Evolutionary conservation across 2,888 invertebrate species (phyloP).

Genomic region (Diarsia brunnea): DNA sequence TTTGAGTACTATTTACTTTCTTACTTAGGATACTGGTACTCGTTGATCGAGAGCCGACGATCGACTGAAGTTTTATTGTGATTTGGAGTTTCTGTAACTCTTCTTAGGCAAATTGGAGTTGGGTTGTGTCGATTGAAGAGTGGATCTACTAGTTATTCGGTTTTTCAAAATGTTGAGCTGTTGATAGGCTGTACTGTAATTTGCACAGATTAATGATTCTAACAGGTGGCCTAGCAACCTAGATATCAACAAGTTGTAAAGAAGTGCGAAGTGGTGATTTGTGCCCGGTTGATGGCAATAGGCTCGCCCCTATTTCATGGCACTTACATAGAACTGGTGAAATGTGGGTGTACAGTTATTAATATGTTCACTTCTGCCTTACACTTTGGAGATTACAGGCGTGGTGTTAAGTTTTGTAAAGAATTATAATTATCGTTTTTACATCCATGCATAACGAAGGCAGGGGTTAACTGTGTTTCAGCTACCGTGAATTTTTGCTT

Average conservation of each 20-base stretch:
- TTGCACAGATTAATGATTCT: background rate
- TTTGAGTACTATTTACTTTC: conserved; percentile 42
- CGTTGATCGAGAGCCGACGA: conserved; percentile 16
- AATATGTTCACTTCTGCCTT: too few species aligned
- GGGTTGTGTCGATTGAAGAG: background rate
- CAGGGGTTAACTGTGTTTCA: background rate
- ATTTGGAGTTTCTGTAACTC: conserved; percentile 8
- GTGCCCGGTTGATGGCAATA: too few species aligned
- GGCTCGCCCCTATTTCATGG: too few species aligned
- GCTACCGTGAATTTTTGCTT: too few species aligned
- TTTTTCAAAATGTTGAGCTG: background rate
- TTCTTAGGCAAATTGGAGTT: background rate
- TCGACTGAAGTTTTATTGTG: conserved; percentile 24
- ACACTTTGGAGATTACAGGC: too few species aligned
- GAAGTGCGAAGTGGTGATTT: too few species aligned
- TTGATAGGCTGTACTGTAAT: background rate
- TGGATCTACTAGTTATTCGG: background rate
- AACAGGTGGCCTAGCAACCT: background rate
- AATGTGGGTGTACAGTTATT: too few species aligned
- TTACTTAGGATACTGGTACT: conserved; percentile 25
- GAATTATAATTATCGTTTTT: background rate
- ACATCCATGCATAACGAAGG: background rate
- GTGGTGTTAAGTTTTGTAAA: too few species aligned
- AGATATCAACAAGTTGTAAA: too few species aligned
- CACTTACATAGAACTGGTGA: too few species aligned